Evolutionary conservation across 2,797 vertebrate genomes (phyloP), one percentile per base, ranked within the genome.

Genomic region (Eupleurogrammus muticus): DNA sequence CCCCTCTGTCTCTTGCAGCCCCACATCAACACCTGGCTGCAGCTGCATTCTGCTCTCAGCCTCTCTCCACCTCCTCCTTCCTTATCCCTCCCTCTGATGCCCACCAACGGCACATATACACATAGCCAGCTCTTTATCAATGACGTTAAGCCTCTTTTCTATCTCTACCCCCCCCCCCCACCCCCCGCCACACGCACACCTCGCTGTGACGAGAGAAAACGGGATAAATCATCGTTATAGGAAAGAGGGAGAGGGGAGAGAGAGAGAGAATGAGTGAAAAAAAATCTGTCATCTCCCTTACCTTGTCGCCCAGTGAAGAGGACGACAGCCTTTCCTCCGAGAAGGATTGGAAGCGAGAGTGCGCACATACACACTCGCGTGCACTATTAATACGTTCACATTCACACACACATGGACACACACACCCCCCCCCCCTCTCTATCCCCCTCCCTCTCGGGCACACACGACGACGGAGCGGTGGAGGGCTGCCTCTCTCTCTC

Each of bases 241-340:
- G 53, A 80, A 46, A 40, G 14, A 21, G 36, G 35, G 38, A 49
- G 42, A 56, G 21, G 58, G 21, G 14, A 21, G 36, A 38, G 38
- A 49, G 42, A 56, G 21, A 61, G 21, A 21, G 36, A 38, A 35
- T 47, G 42, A 56, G 21, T 58, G 21, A 34, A 52, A 67, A 79
- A 34, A 66, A 60, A 84, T 24, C 63, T 82, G 71, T 77, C 82
- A 78, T 70, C 73, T 66, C 79, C 69, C 92, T 93, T 94, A 94
- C 94, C 93, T 94, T 92, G 79, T 81, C 58, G 91, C 91, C 87
- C 87, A 81, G 88, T 73, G 89, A 86, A 80, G 87, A 91, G 86
- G 81, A 83, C 28, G 87, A 90, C 80, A 87, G 80, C 85, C 89
- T 91, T 90, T 94, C 89, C 89, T 92, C 90, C 88, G 75, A 83